Percentiles rank a stretch among this genome's conserved stretches.
phyloP scores from a whole-genome alignment of 2,113 vertebrate species.

The Ovis canadensis region DNA sequence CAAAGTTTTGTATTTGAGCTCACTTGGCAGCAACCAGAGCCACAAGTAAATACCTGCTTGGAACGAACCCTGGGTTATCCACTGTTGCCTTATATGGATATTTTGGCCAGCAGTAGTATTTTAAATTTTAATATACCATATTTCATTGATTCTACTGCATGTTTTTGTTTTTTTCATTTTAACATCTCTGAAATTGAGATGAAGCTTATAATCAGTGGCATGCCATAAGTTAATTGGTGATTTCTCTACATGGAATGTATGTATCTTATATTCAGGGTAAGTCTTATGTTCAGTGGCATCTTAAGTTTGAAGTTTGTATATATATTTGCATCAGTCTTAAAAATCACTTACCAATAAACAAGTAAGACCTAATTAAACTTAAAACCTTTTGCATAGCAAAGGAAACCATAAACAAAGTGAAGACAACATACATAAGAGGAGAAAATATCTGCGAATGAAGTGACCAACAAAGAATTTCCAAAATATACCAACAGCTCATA shows the following conservation, averaged over 20 bases:
- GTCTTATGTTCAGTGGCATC: neutral
- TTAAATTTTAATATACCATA: constrained; percentile 7
- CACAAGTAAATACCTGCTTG: neutral
- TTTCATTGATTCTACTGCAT: neutral
- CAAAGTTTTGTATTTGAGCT: neutral
- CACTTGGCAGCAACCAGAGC: neutral
- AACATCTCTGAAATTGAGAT: neutral
- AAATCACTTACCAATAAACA: neutral
- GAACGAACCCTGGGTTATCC: neutral
- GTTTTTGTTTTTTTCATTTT: neutral
- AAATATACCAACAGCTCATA: neutral
- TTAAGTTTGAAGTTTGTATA: neutral
- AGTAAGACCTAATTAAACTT: neutral
- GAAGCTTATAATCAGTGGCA: neutral
- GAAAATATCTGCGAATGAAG: neutral
- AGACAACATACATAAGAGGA: neutral
- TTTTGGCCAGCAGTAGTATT: neutral
- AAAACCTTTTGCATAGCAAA: neutral
- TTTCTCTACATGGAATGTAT: constrained; percentile 22
- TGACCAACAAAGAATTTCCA: neutral
- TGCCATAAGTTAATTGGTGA: neutral
- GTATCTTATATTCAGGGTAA: neutral
- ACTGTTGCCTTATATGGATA: neutral
- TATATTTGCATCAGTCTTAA: neutral
- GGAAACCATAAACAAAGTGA: neutral